Evolutionary conservation across 2,888 invertebrate genomes (phyloP), one percentile per base, ranked within the genome.

Genomic region (Diaphora mendica): DNA sequence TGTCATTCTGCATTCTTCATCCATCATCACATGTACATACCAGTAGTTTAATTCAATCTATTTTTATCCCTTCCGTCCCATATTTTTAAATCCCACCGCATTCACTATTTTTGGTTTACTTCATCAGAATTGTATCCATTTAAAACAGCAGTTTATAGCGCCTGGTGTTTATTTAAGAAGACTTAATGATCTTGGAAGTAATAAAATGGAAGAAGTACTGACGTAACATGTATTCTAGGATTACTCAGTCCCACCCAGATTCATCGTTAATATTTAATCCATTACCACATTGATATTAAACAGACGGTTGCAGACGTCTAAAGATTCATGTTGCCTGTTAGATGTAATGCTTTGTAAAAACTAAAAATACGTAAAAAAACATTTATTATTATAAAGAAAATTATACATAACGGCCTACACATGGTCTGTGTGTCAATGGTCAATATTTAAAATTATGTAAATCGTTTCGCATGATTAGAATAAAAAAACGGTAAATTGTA

Each of bases 91-190:
- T 23, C 44, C 20, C 42, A 48, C 66, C 66, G 71, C 51, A 55
- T 26, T 48, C 5, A 35, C 65, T 71, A 71, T 71, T 71, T 66
- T 71, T 55, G 66, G 80, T 79, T 75, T 35, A 35, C 17, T n/a
- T 35, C 48, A 35, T 39, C 23, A 20, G 77, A 77, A 26, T 55
- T 39, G 68, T 51, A 51, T 33, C 68, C n/a, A 23, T 55, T 55
- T 48, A 33, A 51, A 48, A 55, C n/a, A 68, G 35, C 35, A 55
- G 26, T 77, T 79, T 85, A 74, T 77, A 51, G 33, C 33, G 5
- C 33, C 67, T 48, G 13, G 20, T 67, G 67, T 67, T 67, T 67
- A 33, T 67, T 48, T 48, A 48, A 23, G 48, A 48, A 48, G 48
- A 48, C 48, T 48, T 67, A 44, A 67, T 20, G 44, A 13, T 67